These are phyloP conservation scores for Leucania comma DNA, from an alignment of 2,888 invertebrate species.

Conservation along the genomic window DNA sequence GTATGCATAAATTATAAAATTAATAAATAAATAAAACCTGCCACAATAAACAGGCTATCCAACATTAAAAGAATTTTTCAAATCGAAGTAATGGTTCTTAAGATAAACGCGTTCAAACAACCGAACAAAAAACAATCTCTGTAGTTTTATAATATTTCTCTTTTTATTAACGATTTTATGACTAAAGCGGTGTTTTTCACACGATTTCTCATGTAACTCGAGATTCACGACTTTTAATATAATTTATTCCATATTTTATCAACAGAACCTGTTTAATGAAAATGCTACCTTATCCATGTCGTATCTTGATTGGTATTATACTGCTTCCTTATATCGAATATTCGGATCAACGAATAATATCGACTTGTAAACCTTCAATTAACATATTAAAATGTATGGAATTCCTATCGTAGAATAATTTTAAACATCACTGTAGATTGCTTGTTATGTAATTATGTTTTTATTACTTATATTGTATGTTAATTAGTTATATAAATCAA, in stretches of 20 bases:
- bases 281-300: conserved; percentile 49
- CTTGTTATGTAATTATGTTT: conserved; percentile 14
- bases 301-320: conserved; percentile 55
- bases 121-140: no score
- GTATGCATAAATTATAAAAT: no score
- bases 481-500: conserved; percentile 2
- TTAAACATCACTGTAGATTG: conserved; percentile 20
- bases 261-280: conserved; percentile 57
- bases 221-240: conserved; percentile 50
- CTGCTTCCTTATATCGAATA: conserved; percentile 54
- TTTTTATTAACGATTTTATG: conserved; percentile 52
- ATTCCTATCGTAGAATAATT: conserved; percentile 29
- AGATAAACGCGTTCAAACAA: no score
- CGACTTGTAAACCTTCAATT: conserved; percentile 44
- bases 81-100: no score
- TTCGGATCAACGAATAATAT: conserved; percentile 52
- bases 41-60: no score
- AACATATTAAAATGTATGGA: conserved; percentile 55
- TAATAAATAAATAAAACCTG: no score
- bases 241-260: conserved; percentile 55
- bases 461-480: background rate
- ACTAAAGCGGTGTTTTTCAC: conserved; percentile 47
- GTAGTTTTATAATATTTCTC: background rate
- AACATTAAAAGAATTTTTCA: no score
- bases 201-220: conserved; percentile 50